These are phyloP conservation scores for Saimiri boliviensis DNA, from an alignment of 2,113 vertebrate species.

Conservation along the genomic window DNA sequence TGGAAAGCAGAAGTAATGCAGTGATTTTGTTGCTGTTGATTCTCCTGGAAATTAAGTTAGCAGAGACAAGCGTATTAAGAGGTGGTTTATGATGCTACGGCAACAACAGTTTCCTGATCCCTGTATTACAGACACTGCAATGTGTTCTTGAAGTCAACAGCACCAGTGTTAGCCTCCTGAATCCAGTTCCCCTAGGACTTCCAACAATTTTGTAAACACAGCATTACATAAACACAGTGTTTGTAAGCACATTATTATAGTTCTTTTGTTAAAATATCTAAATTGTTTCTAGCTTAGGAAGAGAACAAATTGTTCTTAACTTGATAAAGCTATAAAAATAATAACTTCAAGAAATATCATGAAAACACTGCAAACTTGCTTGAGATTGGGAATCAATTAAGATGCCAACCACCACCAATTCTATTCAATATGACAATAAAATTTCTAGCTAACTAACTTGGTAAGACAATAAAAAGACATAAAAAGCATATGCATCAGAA, in stretches of 20 bases:
- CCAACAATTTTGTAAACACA: background rate
- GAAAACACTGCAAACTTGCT: background rate
- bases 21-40: background rate
- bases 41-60: background rate
- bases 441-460: background rate
- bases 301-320: conserved; percentile 6
- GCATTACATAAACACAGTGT: background rate
- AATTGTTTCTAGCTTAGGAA: background rate
- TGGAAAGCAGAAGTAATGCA: background rate
- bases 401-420: background rate
- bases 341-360: background rate
- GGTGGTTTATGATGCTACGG: background rate
- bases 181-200: background rate
- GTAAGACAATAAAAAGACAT: background rate
- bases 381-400: background rate
- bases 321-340: background rate
- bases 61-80: background rate
- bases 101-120: background rate
- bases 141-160: background rate
- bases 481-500: background rate
- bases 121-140: background rate
- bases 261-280: conserved; percentile 21
- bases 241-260: background rate
- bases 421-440: background rate
- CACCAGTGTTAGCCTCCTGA: background rate